Evolutionary conservation across 64 coral and sea anemone genomes (phyloP).

Genomic region (Actinia tenebrosa): DNA sequence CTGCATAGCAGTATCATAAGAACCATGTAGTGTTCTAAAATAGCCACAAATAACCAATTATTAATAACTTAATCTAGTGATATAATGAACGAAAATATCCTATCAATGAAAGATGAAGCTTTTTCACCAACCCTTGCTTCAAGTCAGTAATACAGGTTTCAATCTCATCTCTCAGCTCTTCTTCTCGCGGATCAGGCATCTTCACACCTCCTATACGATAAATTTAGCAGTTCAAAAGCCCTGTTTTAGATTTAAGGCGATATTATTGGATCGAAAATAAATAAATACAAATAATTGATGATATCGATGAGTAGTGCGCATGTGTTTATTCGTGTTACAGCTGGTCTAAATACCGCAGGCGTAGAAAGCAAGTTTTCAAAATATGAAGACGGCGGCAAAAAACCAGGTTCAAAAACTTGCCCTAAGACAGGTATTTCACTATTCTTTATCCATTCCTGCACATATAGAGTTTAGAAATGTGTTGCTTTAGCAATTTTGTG

Average conservation of each 20-base stretch:
- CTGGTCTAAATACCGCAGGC: not conserved
- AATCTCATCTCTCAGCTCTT: slow-evolving; percentile 55
- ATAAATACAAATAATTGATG: not conserved
- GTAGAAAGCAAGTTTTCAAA: not conserved
- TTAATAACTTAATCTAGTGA: not conserved
- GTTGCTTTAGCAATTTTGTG: not conserved
- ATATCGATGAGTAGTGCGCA: slow-evolving; percentile 1
- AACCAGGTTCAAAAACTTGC: slow-evolving; percentile 35
- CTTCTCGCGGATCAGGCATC: slow-evolving; percentile 42
- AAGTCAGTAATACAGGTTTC: slow-evolving; percentile 51
- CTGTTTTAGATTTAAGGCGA: not conserved
- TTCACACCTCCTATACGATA: not conserved
- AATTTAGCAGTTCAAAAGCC: not conserved
- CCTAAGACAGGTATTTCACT: slow-evolving; percentile 30
- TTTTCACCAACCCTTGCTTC: slow-evolving; percentile 47
- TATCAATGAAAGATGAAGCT: not conserved
- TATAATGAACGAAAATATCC: not conserved
- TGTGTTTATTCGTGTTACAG: not conserved
- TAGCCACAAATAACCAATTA: not conserved
- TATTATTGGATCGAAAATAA: not conserved
- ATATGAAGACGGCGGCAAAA: slow-evolving; percentile 5
- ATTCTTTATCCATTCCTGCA: not conserved
- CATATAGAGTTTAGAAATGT: not conserved
- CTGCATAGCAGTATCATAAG: slow-evolving; percentile 76
- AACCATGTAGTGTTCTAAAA: slow-evolving; percentile 68